Evolutionary conservation across 2,888 invertebrate species (phyloP), one percentile per base, ranked within the genome.

Genomic region (Diogma glabrata): DNA sequence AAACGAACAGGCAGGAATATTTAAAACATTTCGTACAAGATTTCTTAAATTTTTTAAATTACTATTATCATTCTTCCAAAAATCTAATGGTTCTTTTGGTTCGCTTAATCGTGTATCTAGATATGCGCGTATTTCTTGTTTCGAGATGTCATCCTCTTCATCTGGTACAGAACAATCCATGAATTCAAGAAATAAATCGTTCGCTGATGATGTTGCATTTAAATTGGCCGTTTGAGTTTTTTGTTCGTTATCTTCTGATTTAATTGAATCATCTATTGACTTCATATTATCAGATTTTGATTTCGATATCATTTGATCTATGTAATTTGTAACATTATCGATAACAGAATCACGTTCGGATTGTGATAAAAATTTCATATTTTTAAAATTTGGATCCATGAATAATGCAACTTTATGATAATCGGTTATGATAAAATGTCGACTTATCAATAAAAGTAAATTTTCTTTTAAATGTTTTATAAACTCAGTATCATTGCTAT

Each of bases 341-440:
- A 53, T 30, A 6, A 53, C 46, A 10, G 16, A 22, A 10, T 46
- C 49, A 0, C 53, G 48, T 49, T 55, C 55, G 9, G 24, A 19
- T 20, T 49, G 43, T 17, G 47, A 50, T 22, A 55, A 48, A 45
- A 55, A 55, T 51, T 55, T 55, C 12, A 55, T 16, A 24, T 51
- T 54, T 49, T 55, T 55, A 26, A 55, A 55, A 45, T 55, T 55
- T 8, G 55, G 55, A 49, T 55, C 52, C 7, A 55, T 17, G 17
- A 55, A 55, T 14, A 55, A 45, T 14, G 55, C 54, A 26, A 55
- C 26, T 50, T 54, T 51, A 46, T 55, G 54, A 26, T 51, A 49
- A 24, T 54, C 55, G n/a, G 50, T 52, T 36, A 51, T 49, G 9
- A 43, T 38, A 20, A 53, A 52, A 22, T 53, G 49, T 36, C 54